Conservation (phyloP, 2,888 invertebrate species). For the Papilio demoleus region DNA sequence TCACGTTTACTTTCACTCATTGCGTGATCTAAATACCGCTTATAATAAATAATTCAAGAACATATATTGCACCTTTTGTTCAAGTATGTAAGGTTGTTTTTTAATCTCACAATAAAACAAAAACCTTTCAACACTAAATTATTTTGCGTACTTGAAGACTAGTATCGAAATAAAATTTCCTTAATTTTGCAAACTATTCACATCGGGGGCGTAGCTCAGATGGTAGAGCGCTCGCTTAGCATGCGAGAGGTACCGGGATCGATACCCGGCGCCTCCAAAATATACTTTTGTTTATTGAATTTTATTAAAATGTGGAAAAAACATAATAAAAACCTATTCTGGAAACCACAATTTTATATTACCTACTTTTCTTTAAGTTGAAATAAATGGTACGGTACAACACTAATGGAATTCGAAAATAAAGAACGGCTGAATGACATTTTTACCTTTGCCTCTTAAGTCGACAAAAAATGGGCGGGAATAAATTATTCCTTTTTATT, state of each 20-base stretch:
- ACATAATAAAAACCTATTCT: not conserved
- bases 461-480: no score
- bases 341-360: no score
- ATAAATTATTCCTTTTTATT: no score
- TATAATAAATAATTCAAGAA: not conserved
- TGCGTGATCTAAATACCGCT: constrained; percentile 28
- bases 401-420: no score
- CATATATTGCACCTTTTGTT: not conserved
- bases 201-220: constrained; percentile 81
- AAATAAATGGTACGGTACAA: no score
- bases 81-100: not conserved
- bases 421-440: no score
- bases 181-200: not conserved
- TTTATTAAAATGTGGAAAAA: not conserved
- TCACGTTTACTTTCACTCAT: constrained; percentile 34
- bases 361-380: no score
- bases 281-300: not conserved
- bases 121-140: not conserved
- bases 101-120: not conserved
- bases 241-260: constrained; percentile 83
- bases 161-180: not conserved
- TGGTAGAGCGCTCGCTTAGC: constrained; percentile 84
- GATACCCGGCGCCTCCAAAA: constrained; percentile 82
- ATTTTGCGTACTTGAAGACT: not conserved
- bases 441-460: no score